Evolutionary conservation across 2,888 invertebrate genomes (phyloP), one percentile per base, ranked within the genome.

Genomic region (Phyto melanocephala): DNA sequence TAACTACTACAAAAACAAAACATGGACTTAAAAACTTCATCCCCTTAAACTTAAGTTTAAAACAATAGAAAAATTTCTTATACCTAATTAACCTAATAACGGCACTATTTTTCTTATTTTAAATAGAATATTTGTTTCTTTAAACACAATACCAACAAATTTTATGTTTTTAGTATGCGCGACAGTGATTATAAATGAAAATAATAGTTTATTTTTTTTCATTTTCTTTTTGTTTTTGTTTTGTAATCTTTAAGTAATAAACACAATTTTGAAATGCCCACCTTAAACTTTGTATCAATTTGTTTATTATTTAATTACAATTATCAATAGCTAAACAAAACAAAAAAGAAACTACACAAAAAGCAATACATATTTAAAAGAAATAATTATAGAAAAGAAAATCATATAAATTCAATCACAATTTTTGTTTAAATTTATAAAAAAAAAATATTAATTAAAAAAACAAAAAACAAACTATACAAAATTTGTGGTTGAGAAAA

Each of bases 401-500:
- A 79, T 63, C 47, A 54, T 42, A 24, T 28, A 45, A 75, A 33
- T 42, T 54, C n/a, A 74, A 52, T 17, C 52, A 70, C 54, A 50
- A 50, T n/a, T 15, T 47, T 78, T 56, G 37, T 45, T 67, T 35
- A 5, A 62, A 78, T 11, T 62, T 13, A 24, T 24, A 8, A 20
- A 40, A 79, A 13, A 5, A 10, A 63, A 35, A n/a, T n/a, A n/a
- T n/a, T n/a, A n/a, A n/a, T n/a, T n/a, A n/a, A n/a, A n/a, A n/a
- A n/a, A n/a, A n/a, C n/a, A n/a, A n/a, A n/a, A n/a, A n/a, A n/a
- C n/a, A n/a, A n/a, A n/a, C n/a, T n/a, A n/a, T n/a, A n/a, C n/a
- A n/a, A n/a, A n/a, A n/a, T n/a, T 58, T 60, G 71, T 79, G 72
- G 65, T 52, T 42, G 65, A 35, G 76, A 86, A 87, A 87, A 87